Evolutionary conservation across 2,888 invertebrate genomes (phyloP), one percentile per base, ranked within the genome.

Genomic region (Sinelater perroti): DNA sequence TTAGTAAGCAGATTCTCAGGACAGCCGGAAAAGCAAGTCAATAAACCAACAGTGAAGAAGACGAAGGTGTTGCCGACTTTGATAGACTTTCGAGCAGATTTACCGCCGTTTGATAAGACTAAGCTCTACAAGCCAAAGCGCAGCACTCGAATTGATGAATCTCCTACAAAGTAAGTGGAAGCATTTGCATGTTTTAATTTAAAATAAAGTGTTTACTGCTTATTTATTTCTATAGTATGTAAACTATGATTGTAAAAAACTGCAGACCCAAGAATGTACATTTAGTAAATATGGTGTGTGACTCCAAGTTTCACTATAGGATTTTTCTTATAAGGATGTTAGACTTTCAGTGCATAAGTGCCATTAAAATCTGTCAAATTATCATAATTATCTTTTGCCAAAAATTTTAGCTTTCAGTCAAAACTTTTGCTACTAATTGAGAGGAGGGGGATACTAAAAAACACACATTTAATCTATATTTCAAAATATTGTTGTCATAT

Each of bases 1-100:
- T 35, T 33, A 62, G 65, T 17, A 3, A 51, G 58, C 31, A 59
- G 62, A 28, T 67, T 60, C 51, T 61, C 66, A 11, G 67, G 66
- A 14, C 44, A 47, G 17, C 16, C 30, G 7, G 61, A 62, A 11
- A 45, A 57, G 10, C 52, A 61, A 26, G 7, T 14, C 1, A 20
- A 1, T 1, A 56, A 52, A 14, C 8, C 6, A 3, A 13, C 49
- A 0, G 31, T 18, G 8, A 56, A n/a, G 3, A 60, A 47, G 16
- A 26, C 30, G 7, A 31, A 11, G 18, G 16, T 31, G 6, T 36
- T 49, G n/a, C 44, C 47, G 6, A 16, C 35, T 5, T 7, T 56
- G 1, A 30, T 59, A 3, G 44, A 59, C 28, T 49, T 49, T 49
- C 14, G 6, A 4, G 10, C 4, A 5, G 44, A 44, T 4, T 4